These are phyloP conservation scores for Pelodiscus sinensis DNA, from an alignment of 2,113 vertebrate species.

Conservation along the genomic window DNA sequence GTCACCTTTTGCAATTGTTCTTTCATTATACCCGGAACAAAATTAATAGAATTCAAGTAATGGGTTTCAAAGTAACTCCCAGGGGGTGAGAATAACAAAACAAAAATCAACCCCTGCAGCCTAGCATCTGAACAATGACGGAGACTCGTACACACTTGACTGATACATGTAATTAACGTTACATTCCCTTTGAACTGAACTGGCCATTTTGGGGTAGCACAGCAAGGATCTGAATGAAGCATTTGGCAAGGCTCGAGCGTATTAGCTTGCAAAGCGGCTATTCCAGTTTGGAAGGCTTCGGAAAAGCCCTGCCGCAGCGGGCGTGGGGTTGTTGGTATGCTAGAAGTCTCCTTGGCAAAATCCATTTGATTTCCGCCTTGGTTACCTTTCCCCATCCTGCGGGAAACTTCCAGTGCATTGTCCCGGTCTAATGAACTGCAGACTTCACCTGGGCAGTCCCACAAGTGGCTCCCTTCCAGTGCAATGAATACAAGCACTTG, in stretches of 20 bases:
- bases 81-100: background rate
- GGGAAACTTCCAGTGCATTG: slow-evolving; percentile 65
- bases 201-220: background rate
- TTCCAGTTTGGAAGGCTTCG: background rate
- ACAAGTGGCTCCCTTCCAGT: slow-evolving; percentile 72
- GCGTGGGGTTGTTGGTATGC: background rate
- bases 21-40: background rate
- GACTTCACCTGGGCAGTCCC: slow-evolving; percentile 76
- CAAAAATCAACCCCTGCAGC: background rate
- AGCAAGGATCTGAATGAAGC: background rate
- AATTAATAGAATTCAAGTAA: no score
- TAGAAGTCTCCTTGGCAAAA: background rate
- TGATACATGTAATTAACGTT: background rate
- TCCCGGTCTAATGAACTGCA: slow-evolving; percentile 70
- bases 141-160: background rate
- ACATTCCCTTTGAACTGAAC: background rate
- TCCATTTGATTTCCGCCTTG: background rate
- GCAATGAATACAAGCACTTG: slow-evolving; percentile 84
- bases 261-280: background rate
- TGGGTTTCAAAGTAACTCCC: background rate
- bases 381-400: background rate
- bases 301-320: background rate
- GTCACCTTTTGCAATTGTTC: background rate
- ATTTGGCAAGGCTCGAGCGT: background rate
- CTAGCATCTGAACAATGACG: background rate